Evolutionary conservation across 2,113 vertebrate species (phyloP), one percentile per base, ranked within the genome.

Genomic region (Plecotus auritus): DNA sequence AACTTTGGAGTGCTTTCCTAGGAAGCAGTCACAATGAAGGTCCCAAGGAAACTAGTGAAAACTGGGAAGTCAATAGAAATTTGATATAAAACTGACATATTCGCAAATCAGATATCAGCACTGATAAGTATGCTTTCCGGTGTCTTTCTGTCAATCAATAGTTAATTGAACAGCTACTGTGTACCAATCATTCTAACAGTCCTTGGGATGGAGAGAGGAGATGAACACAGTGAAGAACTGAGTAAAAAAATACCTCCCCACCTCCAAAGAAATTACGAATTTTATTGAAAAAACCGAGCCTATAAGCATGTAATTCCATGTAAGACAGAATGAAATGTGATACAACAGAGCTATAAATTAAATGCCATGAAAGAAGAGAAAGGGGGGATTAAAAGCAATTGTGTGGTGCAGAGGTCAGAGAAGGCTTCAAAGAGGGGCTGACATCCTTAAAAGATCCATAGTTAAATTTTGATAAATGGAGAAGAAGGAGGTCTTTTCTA

Each of bases 381-480:
- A 74, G 28, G 35, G 47, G 37, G 90, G 89, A 85, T 74, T 91
- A 83, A 88, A 78, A 42, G 85, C 91, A 89, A 0, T 12, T 69
- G 49, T 49, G 54, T 54, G 9, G 30, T 67, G 6, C 1, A 12
- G 64, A 88, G 67, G 88, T 92, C 94, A 93, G 80, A 72, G 54
- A 88, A 89, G 92, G 66, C 82, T 70, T 88, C 82, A 81, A 59
- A 80, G 56, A 88, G 85, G 14, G 59, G n/a, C 85, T 86, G 93
- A 95, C 93, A 91, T 82, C 73, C 80, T 89, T 66, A 73, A 90
- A 94, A 95, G 94, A 97, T 92, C 96, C 82, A 97, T 83, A 89
- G 93, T 35, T 92, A 91, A 96, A 83, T 96, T 96, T 84, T 95
- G 97, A 97, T 88, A 94, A 94, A 95, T 95, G 94, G 88, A 95